phyloP scores from a whole-genome alignment of 1,140 invertebrate species.

The Drosophila repleta region DNA sequence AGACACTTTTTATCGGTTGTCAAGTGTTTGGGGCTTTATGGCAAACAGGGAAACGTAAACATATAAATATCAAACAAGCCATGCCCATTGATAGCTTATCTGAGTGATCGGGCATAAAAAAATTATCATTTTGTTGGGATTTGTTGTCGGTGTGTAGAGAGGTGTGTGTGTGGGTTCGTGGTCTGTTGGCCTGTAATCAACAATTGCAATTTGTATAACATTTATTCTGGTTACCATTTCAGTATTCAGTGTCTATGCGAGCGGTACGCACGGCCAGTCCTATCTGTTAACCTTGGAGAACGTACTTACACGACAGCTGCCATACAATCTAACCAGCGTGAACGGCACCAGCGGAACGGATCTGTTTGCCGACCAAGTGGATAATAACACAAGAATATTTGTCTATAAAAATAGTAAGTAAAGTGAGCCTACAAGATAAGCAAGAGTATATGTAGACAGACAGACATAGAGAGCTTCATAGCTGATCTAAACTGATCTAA shows the following conservation, averaged over 20 bases:
- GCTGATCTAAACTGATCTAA: too few species aligned
- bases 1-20: slow-evolving; percentile 18
- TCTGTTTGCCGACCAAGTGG: slow-evolving; percentile 36
- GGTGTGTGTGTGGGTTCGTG: slow-evolving; percentile 4
- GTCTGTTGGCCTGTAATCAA: not conserved
- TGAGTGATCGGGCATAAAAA: slow-evolving; percentile 22
- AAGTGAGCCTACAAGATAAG: not conserved
- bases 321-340: slow-evolving; percentile 50
- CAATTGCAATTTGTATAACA: slow-evolving; percentile 12
- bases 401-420: slow-evolving; percentile 73
- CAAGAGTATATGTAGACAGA: not conserved
- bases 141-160: slow-evolving; percentile 26
- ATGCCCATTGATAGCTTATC: slow-evolving; percentile 40
- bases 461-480: too few species aligned
- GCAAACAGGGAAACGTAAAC: not conserved
- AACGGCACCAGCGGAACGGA: slow-evolving; percentile 52
- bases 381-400: slow-evolving; percentile 65
- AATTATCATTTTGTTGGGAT: slow-evolving; percentile 37
- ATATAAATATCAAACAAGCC: slow-evolving; percentile 6
- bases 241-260: slow-evolving; percentile 66
- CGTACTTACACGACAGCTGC: slow-evolving; percentile 55
- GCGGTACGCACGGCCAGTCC: slow-evolving; percentile 58
- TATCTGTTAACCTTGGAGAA: slow-evolving; percentile 75
- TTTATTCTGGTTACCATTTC: slow-evolving; percentile 54
- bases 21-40: slow-evolving; percentile 8